phyloP scores from a whole-genome alignment of 2,888 invertebrate species.

The Chaitophorus viminalis region DNA sequence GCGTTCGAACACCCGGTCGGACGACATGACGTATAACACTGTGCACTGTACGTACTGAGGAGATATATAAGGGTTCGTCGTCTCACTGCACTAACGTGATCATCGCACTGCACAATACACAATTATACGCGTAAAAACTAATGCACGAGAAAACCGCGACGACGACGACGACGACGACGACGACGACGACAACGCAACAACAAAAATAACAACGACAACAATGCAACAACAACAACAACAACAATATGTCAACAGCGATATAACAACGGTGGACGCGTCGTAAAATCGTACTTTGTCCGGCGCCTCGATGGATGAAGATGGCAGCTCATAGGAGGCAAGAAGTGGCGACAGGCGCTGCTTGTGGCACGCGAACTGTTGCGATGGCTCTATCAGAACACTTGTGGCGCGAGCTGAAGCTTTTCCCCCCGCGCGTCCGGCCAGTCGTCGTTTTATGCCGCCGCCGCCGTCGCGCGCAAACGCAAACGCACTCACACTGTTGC shows the following conservation, averaged over 20 bases:
- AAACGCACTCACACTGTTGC: background rate
- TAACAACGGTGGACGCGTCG: background rate
- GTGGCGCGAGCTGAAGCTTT: conserved; percentile 57
- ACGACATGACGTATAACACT: background rate
- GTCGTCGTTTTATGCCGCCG: background rate
- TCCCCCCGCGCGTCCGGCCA: background rate
- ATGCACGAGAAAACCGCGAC: background rate
- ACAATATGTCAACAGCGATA: too few relatives aligned
- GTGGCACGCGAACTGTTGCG: conserved; percentile 49
- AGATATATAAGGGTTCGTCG: background rate
- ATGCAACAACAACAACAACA: too few relatives aligned
- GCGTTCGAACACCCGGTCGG: conserved; percentile 52
- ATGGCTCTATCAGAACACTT: conserved; percentile 47
- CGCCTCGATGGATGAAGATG: background rate
- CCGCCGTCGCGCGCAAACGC: background rate
- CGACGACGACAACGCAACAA: background rate
- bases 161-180: background rate
- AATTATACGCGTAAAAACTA: background rate
- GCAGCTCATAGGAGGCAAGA: background rate
- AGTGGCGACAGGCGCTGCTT: background rate
- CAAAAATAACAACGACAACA: too few relatives aligned
- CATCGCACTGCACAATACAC: background rate
- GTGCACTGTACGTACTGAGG: too few relatives aligned
- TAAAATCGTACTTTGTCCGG: background rate
- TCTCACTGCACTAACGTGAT: conserved; percentile 5